Percentiles rank a stretch among this genome's conserved stretches.
Evolutionary conservation across 2,888 invertebrate genomes (phyloP).

Genomic region (Nomada hirtipes): DNA sequence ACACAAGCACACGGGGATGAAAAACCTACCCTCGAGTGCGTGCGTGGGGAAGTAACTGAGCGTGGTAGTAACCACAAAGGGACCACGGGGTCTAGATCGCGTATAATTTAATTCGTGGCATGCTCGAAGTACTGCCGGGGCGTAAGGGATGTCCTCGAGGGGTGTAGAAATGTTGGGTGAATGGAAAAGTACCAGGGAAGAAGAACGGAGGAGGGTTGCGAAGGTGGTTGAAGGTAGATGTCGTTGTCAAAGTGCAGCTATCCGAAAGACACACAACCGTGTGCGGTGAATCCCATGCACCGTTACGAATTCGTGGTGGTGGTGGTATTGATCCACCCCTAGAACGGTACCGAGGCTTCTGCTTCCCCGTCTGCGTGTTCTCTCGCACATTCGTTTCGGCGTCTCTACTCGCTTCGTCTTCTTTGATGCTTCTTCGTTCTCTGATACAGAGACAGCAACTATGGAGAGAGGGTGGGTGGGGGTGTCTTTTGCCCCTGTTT

Average conservation of each 20-base stretch:
- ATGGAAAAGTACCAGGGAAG: neutral
- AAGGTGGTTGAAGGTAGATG: conserved; percentile 54
- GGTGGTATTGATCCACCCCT: conserved; percentile 67
- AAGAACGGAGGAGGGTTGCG: neutral
- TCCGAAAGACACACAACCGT: conserved; percentile 65
- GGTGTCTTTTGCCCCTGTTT: no score
- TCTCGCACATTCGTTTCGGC: conserved; percentile 13
- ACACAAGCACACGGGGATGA: neutral
- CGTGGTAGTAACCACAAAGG: conserved; percentile 54
- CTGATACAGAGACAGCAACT: neutral
- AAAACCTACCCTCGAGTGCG: neutral
- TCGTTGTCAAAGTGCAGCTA: conserved; percentile 64
- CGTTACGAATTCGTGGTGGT: conserved; percentile 60
- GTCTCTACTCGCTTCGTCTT: neutral
- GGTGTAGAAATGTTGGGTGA: no score
- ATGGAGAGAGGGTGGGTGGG: neutral
- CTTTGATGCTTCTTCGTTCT: neutral
- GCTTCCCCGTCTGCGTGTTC: conserved; percentile 26
- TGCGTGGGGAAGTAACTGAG: conserved; percentile 56
- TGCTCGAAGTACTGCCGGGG: neutral
- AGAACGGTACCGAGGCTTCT: conserved; percentile 51
- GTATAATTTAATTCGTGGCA: conserved; percentile 67
- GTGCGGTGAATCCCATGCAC: conserved; percentile 58
- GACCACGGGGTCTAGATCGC: conserved; percentile 53
- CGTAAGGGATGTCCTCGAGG: neutral